These are phyloP conservation scores for Lypha dubia DNA, from an alignment of 2,888 invertebrate genomes.

Conservation along the genomic window DNA sequence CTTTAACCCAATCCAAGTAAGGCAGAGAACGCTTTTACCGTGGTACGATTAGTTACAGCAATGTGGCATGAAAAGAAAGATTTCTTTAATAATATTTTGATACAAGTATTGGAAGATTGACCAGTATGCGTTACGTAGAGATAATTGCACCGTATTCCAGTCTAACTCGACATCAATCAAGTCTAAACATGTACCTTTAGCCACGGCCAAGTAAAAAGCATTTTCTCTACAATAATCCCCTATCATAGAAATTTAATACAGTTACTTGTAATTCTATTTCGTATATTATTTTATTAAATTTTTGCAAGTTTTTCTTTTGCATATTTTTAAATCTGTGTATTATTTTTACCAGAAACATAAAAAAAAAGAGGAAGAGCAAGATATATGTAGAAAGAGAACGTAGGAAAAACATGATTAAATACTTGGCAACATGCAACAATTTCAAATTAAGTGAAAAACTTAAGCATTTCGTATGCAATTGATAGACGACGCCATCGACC, in stretches of 20 bases:
- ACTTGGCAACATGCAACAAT: conserved; percentile 72
- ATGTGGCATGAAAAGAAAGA: too few relatives aligned
- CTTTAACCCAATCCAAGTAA: too few relatives aligned
- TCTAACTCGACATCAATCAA: too few relatives aligned
- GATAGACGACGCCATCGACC: conserved; percentile 69
- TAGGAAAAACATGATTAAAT: conserved; percentile 63
- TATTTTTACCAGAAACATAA: conserved; percentile 21
- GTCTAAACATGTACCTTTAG: too few relatives aligned
- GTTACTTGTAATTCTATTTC: not conserved
- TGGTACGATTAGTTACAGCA: too few relatives aligned
- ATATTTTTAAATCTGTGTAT: conserved; percentile 14
- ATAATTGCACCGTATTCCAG: too few relatives aligned
- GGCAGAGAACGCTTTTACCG: too few relatives aligned
- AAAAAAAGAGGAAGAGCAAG: conserved; percentile 17
- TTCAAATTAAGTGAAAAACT: conserved; percentile 69
- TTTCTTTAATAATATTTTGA: too few relatives aligned
- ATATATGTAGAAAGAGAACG: conserved; percentile 17
- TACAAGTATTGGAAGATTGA: too few relatives aligned
- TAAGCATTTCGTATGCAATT: conserved; percentile 64
- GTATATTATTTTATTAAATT: conserved; percentile 15
- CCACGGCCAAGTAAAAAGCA: too few relatives aligned
- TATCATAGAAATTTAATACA: not conserved
- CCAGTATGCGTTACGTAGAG: too few relatives aligned
- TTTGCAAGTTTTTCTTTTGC: not conserved
- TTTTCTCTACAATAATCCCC: not conserved